Percentiles rank a stretch among this genome's conserved stretches.
These are phyloP conservation scores for Pica pica DNA, from an alignment of 2,113 vertebrate species.

Conservation along the genomic window DNA sequence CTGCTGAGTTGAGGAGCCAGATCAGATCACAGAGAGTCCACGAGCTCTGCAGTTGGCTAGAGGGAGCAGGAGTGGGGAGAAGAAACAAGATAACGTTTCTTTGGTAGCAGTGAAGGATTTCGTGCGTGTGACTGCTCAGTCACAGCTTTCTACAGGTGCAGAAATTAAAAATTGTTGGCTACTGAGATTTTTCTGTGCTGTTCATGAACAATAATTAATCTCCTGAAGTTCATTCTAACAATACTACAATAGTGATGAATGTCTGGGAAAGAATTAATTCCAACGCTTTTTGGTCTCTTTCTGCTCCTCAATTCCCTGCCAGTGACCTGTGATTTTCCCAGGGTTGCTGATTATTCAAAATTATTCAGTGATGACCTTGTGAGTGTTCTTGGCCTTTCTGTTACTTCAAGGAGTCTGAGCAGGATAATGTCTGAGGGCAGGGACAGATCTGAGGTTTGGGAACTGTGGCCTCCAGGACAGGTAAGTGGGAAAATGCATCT, in stretches of 20 bases:
- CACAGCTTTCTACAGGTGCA: neutral
- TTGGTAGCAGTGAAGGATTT: neutral
- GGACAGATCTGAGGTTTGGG: neutral
- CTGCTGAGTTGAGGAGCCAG: neutral
- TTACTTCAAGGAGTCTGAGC: neutral
- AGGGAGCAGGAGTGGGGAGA: neutral
- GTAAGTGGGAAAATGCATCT: rapidly evolving
- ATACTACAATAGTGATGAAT: neutral
- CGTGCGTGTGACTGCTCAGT: rapidly evolving
- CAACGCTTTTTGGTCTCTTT: neutral
- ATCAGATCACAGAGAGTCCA: neutral
- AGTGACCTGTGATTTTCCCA: neutral
- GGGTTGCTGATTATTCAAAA: neutral
- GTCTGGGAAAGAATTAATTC: neutral
- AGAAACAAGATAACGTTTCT: neutral
- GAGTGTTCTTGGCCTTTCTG: neutral
- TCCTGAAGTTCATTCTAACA: neutral
- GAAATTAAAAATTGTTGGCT: neutral
- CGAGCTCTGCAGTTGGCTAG: neutral
- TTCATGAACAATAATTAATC: neutral
- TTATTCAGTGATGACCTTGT: neutral
- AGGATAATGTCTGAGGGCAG: neutral
- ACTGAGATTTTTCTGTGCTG: neutral
- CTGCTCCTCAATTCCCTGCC: neutral
- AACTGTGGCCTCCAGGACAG: neutral